Base-by-base conservation (phyloP, 2,888 invertebrate genomes). In the Ichneumoninae sp. region DNA sequence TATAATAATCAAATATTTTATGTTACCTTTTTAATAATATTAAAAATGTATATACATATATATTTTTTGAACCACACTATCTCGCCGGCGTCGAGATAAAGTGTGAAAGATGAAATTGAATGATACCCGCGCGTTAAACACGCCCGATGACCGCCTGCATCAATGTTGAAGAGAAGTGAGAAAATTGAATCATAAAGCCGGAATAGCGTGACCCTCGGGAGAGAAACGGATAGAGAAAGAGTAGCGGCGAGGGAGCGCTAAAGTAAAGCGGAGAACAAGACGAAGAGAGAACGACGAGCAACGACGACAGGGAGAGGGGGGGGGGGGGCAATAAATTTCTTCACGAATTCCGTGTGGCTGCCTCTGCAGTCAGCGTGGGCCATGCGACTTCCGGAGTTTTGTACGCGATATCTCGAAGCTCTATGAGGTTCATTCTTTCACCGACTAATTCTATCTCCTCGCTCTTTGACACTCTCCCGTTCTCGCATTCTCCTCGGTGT, bases 51-150 rank as follows among this genome's bases (percentile, higher is more conserved):
- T 40, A 40, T 40, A 40, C 5, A 5, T 8, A 10, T 10, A 40
- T 40, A 6, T 63, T 33, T 74, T 47, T 50, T 30, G 22, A 57
- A 44, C 13, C 60, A 0, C 60, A 13, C 57, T 26, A 57, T 57
- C 26, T 57, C 57, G 60, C 4, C 60, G 30, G 6, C 60, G 60
- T 60, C 60, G 73, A n/a, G 16, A 44, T 60, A 54, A 68, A 54
- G 68, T 68, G 68, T 74, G 74, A 81, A 74, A 81, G 74, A 74
- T 57, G 68, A 74, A 81, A 81, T 81, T 74, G 80, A 74, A 81
- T 76, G 81, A 81, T 71, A 76, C 71, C 76, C 81, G 81, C 57
- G 65, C 52, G 71, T 76, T 70, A 70, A 81, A 36, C 68, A 81
- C 70, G 71, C 40, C 70, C 63, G 66, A 75, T 57, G 44, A 30